These are phyloP conservation scores for Microtus ochrogaster DNA, from an alignment of 2,113 vertebrate species.

Conservation along the genomic window DNA sequence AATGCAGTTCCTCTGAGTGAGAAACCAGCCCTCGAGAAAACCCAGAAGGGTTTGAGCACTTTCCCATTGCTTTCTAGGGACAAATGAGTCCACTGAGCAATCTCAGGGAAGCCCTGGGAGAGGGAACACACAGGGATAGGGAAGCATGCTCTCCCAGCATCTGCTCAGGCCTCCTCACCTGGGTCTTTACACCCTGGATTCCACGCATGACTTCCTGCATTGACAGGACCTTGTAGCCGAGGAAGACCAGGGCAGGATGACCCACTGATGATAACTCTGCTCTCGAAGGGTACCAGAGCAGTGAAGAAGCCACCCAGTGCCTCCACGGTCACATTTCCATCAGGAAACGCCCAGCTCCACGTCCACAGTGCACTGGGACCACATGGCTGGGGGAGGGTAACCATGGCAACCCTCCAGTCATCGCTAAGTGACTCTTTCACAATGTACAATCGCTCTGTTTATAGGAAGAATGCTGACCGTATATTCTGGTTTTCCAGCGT, in stretches of 20 bases:
- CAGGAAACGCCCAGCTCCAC: neutral
- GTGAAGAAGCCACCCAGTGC: fast-evolving
- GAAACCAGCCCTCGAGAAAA: fast-evolving
- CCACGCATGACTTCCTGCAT: fast-evolving
- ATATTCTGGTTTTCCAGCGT: conserved; percentile 72
- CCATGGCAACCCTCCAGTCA: conserved; percentile 44
- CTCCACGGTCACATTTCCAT: fast-evolving
- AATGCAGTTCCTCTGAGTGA: fast-evolving
- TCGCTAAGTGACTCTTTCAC: conserved; percentile 54
- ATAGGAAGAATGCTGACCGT: conserved; percentile 79
- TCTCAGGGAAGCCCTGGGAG: neutral
- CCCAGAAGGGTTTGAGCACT: fast-evolving
- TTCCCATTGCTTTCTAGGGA: no score
- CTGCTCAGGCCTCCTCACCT: fast-evolving
- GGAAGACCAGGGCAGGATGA: fast-evolving
- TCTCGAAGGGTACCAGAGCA: neutral
- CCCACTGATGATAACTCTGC: fast-evolving
- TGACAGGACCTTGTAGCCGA: fast-evolving
- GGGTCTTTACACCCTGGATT: neutral
- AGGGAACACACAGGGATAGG: fast-evolving
- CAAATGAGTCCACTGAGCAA: fast-evolving
- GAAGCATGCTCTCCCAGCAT: fast-evolving
- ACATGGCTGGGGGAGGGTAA: conserved; percentile 58
- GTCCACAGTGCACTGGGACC: neutral
- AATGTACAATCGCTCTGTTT: conserved; percentile 72